Evolutionary conservation across 2,113 vertebrate species (phyloP).

Genomic region (Caranx melampygus): DNA sequence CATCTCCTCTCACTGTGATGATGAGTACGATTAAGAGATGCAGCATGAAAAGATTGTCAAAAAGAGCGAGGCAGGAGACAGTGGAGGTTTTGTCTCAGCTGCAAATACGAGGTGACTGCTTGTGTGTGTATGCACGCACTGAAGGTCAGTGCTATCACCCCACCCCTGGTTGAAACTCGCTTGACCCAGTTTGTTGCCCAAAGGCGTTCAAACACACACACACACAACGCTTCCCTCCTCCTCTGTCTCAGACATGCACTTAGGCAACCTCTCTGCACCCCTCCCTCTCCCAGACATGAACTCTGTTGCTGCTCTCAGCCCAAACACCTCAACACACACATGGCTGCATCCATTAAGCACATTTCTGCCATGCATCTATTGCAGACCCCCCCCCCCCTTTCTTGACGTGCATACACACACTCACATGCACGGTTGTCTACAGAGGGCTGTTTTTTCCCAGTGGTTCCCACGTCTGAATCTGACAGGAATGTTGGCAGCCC

Average conservation of each 20-base stretch:
- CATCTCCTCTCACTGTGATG: slow-evolving; percentile 36
- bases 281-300: slow-evolving; percentile 34
- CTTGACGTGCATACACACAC: neutral
- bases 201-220: slow-evolving; percentile 24
- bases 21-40: slow-evolving; percentile 37
- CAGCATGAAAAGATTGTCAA: slow-evolving; percentile 7
- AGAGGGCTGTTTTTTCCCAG: slow-evolving; percentile 55
- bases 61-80: slow-evolving; percentile 2
- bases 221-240: neutral
- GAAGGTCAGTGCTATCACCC: slow-evolving; percentile 49
- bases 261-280: slow-evolving; percentile 28
- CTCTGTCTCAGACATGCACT: slow-evolving; percentile 42
- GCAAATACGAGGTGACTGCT: slow-evolving; percentile 28
- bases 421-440: slow-evolving; percentile 26
- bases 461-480: slow-evolving; percentile 71
- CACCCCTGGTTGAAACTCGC: slow-evolving; percentile 27
- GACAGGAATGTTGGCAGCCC: slow-evolving; percentile 73
- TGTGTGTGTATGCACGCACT: neutral
- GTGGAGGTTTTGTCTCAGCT: slow-evolving; percentile 37
- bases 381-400: neutral
- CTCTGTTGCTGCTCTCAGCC: slow-evolving; percentile 42
- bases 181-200: slow-evolving; percentile 64
- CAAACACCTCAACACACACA: slow-evolving; percentile 51
- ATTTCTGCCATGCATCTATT: slow-evolving; percentile 33
- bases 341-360: slow-evolving; percentile 45